A percentile compares a stretch with the other conserved stretches of the same genome.
Evolutionary conservation across 1,140 invertebrate genomes (phyloP).

Genomic region (Teleopsis dalmanni): DNA sequence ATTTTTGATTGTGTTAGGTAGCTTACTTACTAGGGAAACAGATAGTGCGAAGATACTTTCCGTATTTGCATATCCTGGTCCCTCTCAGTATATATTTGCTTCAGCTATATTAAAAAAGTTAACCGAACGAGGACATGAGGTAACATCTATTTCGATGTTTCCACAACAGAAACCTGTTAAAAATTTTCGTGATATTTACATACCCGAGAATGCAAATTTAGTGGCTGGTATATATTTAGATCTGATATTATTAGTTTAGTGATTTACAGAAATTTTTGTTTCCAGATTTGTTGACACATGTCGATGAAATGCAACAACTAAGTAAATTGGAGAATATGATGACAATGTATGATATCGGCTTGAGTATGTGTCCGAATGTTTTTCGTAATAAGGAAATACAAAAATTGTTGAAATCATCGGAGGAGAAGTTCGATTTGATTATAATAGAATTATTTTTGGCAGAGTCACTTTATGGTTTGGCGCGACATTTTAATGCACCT

Average conservation of each 20-base stretch:
- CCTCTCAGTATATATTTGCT: slow-evolving; percentile 33
- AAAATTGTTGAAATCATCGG: too few species aligned
- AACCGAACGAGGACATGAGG: slow-evolving; percentile 43
- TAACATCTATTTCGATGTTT: slow-evolving; percentile 45
- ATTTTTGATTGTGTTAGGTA: background rate
- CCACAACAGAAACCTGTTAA: slow-evolving; percentile 25
- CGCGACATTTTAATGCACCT: slow-evolving; percentile 29
- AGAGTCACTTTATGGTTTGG: slow-evolving; percentile 34
- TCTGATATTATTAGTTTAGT: too few species aligned
- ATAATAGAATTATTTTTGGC: slow-evolving; percentile 31
- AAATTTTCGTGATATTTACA: slow-evolving; percentile 36
- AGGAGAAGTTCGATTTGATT: slow-evolving; percentile 29
- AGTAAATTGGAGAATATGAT: too few species aligned
- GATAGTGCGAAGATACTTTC: slow-evolving; percentile 20
- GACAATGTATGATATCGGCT: too few species aligned
- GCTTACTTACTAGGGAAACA: background rate
- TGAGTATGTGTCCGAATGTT: too few species aligned
- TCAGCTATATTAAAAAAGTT: slow-evolving; percentile 40
- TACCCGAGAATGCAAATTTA: background rate
- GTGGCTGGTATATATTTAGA: too few species aligned
- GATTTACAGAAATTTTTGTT: too few species aligned
- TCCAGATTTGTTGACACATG: too few species aligned
- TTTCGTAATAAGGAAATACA: too few species aligned
- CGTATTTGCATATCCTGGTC: slow-evolving; percentile 29
- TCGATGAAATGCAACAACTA: too few species aligned